Percentiles rank a stretch among this genome's conserved stretches.
phyloP scores from a whole-genome alignment of 2,888 invertebrate genomes.

The Agelastica alni region DNA sequence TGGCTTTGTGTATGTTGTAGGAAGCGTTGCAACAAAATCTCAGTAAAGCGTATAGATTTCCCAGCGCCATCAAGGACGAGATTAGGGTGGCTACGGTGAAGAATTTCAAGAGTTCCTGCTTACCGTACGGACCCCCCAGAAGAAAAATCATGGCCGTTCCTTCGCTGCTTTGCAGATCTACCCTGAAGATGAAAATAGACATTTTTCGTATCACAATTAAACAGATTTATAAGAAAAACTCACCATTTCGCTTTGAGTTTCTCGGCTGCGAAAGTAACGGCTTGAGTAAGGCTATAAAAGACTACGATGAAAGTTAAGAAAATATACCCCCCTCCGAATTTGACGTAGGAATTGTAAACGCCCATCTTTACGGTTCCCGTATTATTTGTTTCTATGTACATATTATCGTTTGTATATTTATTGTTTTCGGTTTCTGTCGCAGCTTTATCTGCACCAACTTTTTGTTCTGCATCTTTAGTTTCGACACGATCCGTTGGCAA shows the following conservation, averaged over 20 bases:
- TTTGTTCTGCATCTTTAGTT: not conserved
- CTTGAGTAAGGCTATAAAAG: slow-evolving; percentile 40
- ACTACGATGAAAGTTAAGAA: slow-evolving; percentile 36
- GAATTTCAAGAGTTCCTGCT: slow-evolving; percentile 13
- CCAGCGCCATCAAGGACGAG: slow-evolving; percentile 20
- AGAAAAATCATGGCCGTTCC: not conserved
- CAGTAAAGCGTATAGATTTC: slow-evolving; percentile 22
- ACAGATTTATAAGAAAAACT: not conserved
- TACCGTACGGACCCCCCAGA: slow-evolving; percentile 1
- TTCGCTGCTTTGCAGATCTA: slow-evolving; percentile 15
- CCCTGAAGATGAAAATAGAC: too few relatives aligned
- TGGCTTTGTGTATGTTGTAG: slow-evolving; percentile 30
- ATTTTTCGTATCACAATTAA: not conserved
- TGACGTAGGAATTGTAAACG: slow-evolving; percentile 45
- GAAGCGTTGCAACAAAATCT: slow-evolving; percentile 30
- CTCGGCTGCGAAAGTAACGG: slow-evolving; percentile 35
- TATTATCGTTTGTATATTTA: slow-evolving; percentile 30
- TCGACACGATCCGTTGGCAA: not conserved
- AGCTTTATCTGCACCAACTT: not conserved
- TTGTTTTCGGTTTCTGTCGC: slow-evolving; percentile 14
- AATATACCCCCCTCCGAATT: slow-evolving; percentile 41
- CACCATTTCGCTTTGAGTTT: slow-evolving; percentile 44
- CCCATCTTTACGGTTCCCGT: slow-evolving; percentile 40
- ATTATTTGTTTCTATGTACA: slow-evolving; percentile 43
- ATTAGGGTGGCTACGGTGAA: slow-evolving; percentile 30